Evolutionary conservation across 2,113 vertebrate genomes (phyloP), one percentile per base, ranked within the genome.

Genomic region (Chrysemys picta): DNA sequence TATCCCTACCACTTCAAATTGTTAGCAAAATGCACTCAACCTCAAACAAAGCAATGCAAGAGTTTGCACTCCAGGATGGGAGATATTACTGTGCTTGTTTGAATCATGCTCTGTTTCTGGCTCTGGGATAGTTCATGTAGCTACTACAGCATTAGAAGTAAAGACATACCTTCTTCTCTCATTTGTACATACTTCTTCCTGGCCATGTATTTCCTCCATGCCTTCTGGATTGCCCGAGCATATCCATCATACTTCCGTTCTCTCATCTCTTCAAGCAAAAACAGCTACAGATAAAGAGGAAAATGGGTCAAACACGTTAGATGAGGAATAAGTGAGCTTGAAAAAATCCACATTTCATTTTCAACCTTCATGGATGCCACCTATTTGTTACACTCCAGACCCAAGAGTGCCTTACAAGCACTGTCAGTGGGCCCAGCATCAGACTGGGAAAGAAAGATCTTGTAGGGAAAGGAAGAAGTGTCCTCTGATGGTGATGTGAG

Each of bases 151-250:
- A 35, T 0, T 0, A 38, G 29, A 59, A 35, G 10, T 49, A 19
- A 27, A 80, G 13, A 93, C 91, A 91, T 98, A 99, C 99, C 99
- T 98, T 99, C 99, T 97, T 99, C 99, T 97, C 99, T 99, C 99
- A 99, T 99, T 95, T 99, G 99, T 79, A 99, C 99, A 0, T 99
- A 99, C 97, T 99, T 99, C 98, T 99, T 99, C 85, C 99, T 98
- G 93, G 99, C 99, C 2, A 96, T 54, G 0, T 99, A 99, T 54
- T 99, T 99, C 95, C 99, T 98, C 99, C 99, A 99, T 16, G 99
- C 98, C 85, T 99, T 99, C 96, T 99, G 99, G 97, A 99, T 99
- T 84, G 99, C 98, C 54, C 99, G 98, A 76, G 99, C 99, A 4
- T 99, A 99, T 22, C 99, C 98, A 25, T 99, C 99, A 17, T 99